phyloP scores from a whole-genome alignment of 2,113 vertebrate species.

The Oncorhynchus tshawytscha region DNA sequence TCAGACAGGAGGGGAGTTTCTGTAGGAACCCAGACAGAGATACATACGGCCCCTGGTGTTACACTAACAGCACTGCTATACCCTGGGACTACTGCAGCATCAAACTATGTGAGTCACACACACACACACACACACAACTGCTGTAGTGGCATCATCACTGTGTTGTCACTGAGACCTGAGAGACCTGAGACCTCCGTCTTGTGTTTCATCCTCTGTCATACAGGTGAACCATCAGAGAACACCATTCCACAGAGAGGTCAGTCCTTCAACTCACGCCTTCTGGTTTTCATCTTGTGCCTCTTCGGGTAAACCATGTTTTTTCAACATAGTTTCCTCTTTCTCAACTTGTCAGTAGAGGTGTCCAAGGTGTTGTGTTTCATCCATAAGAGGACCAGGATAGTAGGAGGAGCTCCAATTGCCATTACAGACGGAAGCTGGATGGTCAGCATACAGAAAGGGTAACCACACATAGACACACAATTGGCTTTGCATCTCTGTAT shows the following conservation, averaged over 20 bases:
- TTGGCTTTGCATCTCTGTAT: too few relatives aligned
- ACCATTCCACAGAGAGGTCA: constrained; percentile 64
- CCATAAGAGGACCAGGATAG: constrained; percentile 80
- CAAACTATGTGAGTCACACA: constrained; percentile 83
- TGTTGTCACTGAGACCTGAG: constrained; percentile 12
- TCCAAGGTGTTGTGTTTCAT: constrained; percentile 65
- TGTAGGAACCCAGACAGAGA: constrained; percentile 97
- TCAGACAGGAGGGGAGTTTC: constrained; percentile 82
- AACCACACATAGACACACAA: constrained; percentile 9
- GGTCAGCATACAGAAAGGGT: constrained; percentile 98
- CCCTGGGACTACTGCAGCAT: constrained; percentile 95
- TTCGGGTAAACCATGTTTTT: too few relatives aligned
- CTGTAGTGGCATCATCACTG: neutral
- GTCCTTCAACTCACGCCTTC: constrained; percentile 20
- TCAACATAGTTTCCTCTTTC: too few relatives aligned
- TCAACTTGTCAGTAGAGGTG: constrained; percentile 46
- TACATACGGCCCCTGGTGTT: constrained; percentile 97
- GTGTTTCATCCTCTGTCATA: constrained; percentile 30
- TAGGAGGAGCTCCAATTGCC: constrained; percentile 86
- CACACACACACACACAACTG: neutral
- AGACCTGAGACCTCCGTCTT: constrained; percentile 13
- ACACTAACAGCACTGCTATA: constrained; percentile 86
- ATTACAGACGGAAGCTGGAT: constrained; percentile 91
- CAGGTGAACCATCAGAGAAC: constrained; percentile 69
- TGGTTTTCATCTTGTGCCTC: neutral